Conservation (phyloP, 2,113 vertebrate genomes). For the Pseudorhombus dupliciocellatus region DNA sequence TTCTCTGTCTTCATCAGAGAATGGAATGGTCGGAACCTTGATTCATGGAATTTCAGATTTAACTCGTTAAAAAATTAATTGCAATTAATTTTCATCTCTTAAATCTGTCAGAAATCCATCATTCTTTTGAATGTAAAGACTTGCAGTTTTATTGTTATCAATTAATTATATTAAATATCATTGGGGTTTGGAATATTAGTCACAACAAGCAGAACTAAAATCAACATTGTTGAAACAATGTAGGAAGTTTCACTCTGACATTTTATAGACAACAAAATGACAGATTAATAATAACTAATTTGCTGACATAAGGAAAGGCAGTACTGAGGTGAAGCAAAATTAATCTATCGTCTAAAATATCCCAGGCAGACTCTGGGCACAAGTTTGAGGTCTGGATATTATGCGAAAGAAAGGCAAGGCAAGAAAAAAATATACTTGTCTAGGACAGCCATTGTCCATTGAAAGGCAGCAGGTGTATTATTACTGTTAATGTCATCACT, state of each 20-base stretch:
- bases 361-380: neutral
- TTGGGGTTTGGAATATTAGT: neutral
- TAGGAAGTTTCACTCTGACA: neutral
- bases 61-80: too few relatives aligned
- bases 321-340: neutral
- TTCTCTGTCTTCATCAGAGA: too few relatives aligned
- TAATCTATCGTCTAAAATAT: neutral
- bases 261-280: neutral
- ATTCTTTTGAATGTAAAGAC: too few relatives aligned
- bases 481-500: conserved; percentile 24
- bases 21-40: too few relatives aligned
- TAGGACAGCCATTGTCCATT: neutral
- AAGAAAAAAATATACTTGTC: neutral
- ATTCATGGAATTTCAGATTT: too few relatives aligned
- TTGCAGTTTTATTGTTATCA: too few relatives aligned
- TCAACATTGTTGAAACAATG: neutral
- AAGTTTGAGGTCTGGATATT: neutral
- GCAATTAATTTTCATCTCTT: too few relatives aligned
- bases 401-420: conserved; percentile 4
- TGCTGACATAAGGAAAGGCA: neutral
- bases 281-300: neutral
- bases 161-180: too few relatives aligned
- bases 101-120: too few relatives aligned
- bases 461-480: neutral
- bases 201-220: neutral